Percentiles rank a stretch among this genome's conserved stretches.
Conservation (phyloP, 2,888 invertebrate species). For the Cancer borealis region DNA sequence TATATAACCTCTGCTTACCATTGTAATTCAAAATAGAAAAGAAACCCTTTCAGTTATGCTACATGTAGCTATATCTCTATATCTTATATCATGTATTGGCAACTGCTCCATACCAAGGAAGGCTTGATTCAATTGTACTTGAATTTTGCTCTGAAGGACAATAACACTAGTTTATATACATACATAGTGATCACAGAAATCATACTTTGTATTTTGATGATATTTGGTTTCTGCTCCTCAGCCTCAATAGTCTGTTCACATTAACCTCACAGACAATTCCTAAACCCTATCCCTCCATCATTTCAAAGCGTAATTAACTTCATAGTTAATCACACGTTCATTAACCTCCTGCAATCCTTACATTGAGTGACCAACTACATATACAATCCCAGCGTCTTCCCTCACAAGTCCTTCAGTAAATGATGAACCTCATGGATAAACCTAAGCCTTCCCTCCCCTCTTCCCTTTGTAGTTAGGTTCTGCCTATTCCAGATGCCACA, state of each 20-base stretch:
- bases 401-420: background rate
- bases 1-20: background rate
- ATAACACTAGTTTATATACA: slow-evolving; percentile 29
- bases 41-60: slow-evolving; percentile 3
- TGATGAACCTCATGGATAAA: background rate
- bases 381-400: background rate
- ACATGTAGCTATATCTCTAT: background rate
- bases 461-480: background rate
- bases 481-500: background rate
- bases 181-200: slow-evolving; percentile 22
- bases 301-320: background rate
- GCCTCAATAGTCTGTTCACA: background rate
- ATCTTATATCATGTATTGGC: slow-evolving; percentile 40
- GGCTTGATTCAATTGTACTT: slow-evolving; percentile 38
- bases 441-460: background rate
- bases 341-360: background rate
- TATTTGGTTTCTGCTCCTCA: background rate
- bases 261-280: background rate
- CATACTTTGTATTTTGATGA: slow-evolving; percentile 41
- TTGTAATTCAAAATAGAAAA: background rate
- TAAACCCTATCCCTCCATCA: background rate
- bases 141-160: slow-evolving; percentile 36
- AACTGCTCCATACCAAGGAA: slow-evolving; percentile 41
- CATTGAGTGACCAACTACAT: background rate
- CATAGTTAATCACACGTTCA: background rate